Conservation (phyloP, 1,140 invertebrate genomes). For the Trichonephila inaurata region DNA sequence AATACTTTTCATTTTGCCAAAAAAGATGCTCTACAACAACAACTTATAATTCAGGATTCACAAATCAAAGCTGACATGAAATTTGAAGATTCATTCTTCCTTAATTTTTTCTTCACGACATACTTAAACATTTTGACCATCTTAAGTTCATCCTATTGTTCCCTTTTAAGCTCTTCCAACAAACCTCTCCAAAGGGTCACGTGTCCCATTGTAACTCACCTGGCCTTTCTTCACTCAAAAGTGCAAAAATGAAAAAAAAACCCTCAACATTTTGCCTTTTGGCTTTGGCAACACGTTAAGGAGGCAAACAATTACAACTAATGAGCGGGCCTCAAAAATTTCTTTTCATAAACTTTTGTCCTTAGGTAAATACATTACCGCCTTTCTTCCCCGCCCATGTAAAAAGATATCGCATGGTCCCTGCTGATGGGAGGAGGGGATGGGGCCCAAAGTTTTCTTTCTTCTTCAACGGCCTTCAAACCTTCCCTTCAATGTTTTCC, state of each 20-base stretch:
- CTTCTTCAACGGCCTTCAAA: no score
- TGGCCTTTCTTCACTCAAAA: not conserved
- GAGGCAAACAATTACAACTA: conserved; percentile 39
- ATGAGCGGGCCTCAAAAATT: conserved; percentile 17
- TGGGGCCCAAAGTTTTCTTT: no score
- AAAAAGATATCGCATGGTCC: conserved; percentile 2
- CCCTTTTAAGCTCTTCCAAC: not conserved
- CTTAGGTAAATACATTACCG: conserved; percentile 32
- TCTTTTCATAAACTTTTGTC: conserved; percentile 51
- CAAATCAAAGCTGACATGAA: no score
- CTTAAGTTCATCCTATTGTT: not conserved
- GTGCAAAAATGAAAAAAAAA: not conserved
- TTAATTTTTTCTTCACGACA: no score
- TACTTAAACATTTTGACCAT: not conserved
- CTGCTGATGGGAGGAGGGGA: no score
- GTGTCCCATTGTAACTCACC: not conserved
- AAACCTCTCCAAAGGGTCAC: not conserved
- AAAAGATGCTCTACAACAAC: no score
- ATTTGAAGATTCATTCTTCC: no score
- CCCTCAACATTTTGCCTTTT: not conserved
- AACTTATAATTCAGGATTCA: no score
- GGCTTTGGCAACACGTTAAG: not conserved
- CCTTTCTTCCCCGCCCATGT: not conserved
- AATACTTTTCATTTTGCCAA: no score
- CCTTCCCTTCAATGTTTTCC: not conserved